Evolutionary conservation across 2,113 vertebrate genomes (phyloP).

Genomic region (Periophthalmus modestus): DNA sequence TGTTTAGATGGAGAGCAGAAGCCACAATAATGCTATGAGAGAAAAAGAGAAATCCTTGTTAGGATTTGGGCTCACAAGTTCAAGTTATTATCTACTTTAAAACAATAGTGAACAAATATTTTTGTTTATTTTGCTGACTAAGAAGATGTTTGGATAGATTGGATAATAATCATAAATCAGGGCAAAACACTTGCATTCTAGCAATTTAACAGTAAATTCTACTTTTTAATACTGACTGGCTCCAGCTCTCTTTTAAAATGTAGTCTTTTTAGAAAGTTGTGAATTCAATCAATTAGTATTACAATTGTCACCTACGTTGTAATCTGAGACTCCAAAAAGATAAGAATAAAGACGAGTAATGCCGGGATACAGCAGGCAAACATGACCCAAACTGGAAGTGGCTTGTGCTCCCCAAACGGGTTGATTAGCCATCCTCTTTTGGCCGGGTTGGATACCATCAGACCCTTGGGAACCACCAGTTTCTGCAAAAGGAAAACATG

Average conservation of each 20-base stretch:
- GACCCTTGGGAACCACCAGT: conserved; percentile 86
- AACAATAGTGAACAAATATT: neutral
- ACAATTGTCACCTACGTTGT: conserved; percentile 85
- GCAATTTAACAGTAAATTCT: too few species aligned
- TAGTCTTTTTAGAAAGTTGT: neutral
- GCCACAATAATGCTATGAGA: neutral
- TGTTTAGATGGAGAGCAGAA: neutral
- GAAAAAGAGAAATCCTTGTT: too few species aligned
- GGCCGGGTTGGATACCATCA: conserved; percentile 77
- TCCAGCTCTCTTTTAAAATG: neutral
- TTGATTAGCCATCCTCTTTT: conserved; percentile 88
- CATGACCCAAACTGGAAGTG: conserved; percentile 91
- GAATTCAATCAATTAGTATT: neutral
- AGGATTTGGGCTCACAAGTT: too few species aligned
- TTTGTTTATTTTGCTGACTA: too few species aligned
- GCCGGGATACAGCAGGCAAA: conserved; percentile 85
- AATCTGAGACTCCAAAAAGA: conserved; percentile 98
- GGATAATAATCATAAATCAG: neutral
- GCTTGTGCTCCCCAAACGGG: conserved; percentile 72
- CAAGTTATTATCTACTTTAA: neutral
- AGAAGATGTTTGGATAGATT: too few species aligned
- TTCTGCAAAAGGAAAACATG: conserved; percentile 77
- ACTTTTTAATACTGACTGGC: neutral
- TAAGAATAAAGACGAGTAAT: conserved; percentile 94
- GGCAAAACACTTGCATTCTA: too few species aligned